These are phyloP conservation scores for Cordilura impudica DNA, from an alignment of 2,888 invertebrate genomes.

Conservation along the genomic window DNA sequence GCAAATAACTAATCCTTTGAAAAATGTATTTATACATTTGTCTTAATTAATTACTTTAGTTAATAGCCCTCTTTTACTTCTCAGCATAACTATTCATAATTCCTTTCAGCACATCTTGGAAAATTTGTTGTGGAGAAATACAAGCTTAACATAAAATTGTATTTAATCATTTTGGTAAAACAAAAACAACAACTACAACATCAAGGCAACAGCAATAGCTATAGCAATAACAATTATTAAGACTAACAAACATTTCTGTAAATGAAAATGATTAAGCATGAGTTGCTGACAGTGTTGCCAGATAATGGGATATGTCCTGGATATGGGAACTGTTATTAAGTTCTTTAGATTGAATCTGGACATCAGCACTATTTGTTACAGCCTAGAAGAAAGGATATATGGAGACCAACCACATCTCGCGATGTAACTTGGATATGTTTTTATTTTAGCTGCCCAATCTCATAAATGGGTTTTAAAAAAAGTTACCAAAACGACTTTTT, in stretches of 20 bases:
- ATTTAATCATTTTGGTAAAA: conserved; percentile 21
- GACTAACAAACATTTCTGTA: conserved; percentile 17
- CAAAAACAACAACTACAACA: conserved; percentile 13
- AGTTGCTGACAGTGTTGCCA: neutral
- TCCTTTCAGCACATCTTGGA: conserved; percentile 40
- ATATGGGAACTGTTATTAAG: too few species aligned
- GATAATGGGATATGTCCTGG: neutral
- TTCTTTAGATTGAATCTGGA: too few species aligned
- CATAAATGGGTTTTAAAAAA: too few species aligned
- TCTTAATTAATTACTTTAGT: neutral
- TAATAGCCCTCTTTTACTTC: conserved; percentile 7
- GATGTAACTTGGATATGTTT: too few species aligned
- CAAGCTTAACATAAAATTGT: conserved; percentile 30
- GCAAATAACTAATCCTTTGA: neutral
- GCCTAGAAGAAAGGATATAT: too few species aligned
- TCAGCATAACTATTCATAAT: conserved; percentile 43
- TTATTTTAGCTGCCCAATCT: too few species aligned
- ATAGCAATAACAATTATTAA: neutral
- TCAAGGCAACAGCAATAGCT: neutral
- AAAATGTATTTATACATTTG: neutral
- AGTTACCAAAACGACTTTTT: too few species aligned
- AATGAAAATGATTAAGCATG: conserved; percentile 30
- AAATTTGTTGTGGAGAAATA: conserved; percentile 7
- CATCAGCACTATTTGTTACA: too few species aligned
- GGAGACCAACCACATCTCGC: too few species aligned